Percentiles rank a stretch among this genome's conserved stretches.
Evolutionary conservation across 1,140 invertebrate species (phyloP).

Genomic region (Dinoponera quadriceps): DNA sequence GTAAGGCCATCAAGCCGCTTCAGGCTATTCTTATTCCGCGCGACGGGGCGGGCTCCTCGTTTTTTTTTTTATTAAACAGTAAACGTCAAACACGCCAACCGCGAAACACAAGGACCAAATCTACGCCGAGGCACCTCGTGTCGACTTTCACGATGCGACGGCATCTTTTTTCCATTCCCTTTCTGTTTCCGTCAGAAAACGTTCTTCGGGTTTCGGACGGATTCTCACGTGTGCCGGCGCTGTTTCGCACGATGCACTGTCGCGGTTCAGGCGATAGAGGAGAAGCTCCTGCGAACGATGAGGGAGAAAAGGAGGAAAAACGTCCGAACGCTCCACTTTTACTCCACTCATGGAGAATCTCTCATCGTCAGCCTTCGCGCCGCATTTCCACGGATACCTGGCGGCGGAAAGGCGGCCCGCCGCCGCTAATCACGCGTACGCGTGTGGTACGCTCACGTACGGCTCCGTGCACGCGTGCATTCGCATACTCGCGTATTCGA

Average conservation of each 20-base stretch:
- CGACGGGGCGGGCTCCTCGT: neutral
- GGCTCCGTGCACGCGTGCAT: constrained; percentile 1
- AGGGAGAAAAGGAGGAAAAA: neutral
- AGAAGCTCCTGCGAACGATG: neutral
- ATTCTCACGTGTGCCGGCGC: neutral
- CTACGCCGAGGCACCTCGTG: neutral
- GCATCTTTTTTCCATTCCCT: too few species aligned
- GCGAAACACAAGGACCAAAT: neutral
- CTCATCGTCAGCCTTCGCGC: constrained; percentile 38
- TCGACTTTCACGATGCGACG: neutral
- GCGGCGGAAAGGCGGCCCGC: constrained; percentile 33
- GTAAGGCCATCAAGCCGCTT: neutral
- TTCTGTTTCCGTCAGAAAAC: neutral
- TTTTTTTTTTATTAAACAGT: neutral
- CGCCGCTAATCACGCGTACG: constrained; percentile 67
- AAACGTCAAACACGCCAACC: too few species aligned
- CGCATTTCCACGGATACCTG: constrained; percentile 59
- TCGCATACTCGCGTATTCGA: neutral
- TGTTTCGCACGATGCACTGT: too few species aligned
- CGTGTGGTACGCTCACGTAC: constrained; percentile 43
- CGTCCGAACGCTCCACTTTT: constrained; percentile 66
- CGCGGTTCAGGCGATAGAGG: neutral
- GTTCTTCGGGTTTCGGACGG: neutral
- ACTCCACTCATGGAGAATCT: constrained; percentile 64
- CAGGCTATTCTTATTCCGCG: constrained; percentile 16